These are phyloP conservation scores for Mergus octosetaceus DNA, from an alignment of 2,797 vertebrate species.

Conservation along the genomic window DNA sequence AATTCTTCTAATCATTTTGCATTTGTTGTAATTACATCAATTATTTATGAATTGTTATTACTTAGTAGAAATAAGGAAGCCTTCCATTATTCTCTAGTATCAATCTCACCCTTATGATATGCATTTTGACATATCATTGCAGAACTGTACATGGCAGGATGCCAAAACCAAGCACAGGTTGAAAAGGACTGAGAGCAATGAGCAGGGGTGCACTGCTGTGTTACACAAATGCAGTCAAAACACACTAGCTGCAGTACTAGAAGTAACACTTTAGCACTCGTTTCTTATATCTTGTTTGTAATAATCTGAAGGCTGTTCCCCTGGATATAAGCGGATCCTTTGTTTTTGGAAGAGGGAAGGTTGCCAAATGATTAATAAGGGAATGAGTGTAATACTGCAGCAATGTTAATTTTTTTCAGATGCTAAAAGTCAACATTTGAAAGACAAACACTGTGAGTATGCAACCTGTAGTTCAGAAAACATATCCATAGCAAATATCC, in stretches of 20 bases:
- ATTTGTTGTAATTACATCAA: background rate
- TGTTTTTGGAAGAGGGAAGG: background rate
- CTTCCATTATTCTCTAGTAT: background rate
- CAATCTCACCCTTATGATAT: background rate
- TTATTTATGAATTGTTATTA: background rate
- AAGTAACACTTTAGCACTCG: background rate
- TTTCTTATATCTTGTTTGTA: background rate
- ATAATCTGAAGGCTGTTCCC: background rate
- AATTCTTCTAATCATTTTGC: background rate
- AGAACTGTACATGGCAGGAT: background rate
- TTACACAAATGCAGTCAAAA: background rate
- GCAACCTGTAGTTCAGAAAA: constrained; percentile 16
- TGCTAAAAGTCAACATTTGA: background rate
- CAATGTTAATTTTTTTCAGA: background rate
- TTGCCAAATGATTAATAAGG: constrained; percentile 43
- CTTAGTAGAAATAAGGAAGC: background rate
- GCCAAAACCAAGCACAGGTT: background rate
- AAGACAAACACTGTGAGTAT: background rate
- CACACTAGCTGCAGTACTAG: accelerated
- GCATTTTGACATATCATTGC: background rate
- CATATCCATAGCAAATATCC: background rate
- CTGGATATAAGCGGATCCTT: background rate
- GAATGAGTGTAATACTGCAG: background rate
- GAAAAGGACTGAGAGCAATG: background rate
- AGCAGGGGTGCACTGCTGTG: background rate